These are phyloP conservation scores for Carassius auratus DNA, from an alignment of 2,113 vertebrate genomes.

Conservation along the genomic window DNA sequence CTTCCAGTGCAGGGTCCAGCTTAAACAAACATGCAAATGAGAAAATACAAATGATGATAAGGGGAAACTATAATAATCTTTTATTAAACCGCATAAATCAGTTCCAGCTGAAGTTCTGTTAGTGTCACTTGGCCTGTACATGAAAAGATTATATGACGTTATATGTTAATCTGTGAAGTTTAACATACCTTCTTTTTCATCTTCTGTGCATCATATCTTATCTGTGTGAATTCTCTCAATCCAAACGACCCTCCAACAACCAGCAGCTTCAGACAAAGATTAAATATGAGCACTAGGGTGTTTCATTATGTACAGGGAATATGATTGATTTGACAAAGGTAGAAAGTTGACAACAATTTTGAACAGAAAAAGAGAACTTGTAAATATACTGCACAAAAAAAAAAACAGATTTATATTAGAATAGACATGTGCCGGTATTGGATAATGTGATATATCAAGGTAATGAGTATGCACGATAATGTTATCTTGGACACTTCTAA, in stretches of 20 bases:
- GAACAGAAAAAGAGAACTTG: neutral
- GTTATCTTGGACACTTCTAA: too few relatives aligned
- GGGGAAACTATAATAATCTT: neutral
- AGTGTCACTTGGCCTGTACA: neutral
- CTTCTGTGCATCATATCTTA: constrained; percentile 89
- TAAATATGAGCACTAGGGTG: neutral
- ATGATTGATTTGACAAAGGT: neutral
- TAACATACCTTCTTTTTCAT: constrained; percentile 79
- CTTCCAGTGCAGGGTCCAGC: constrained; percentile 83
- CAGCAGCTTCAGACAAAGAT: constrained; percentile 80
- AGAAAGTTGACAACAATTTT: neutral
- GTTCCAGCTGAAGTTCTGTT: neutral
- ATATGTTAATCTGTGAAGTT: too few relatives aligned
- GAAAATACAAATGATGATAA: constrained; percentile 1
- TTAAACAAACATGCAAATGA: constrained; percentile 64
- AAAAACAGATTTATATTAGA: too few relatives aligned
- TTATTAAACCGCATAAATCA: neutral
- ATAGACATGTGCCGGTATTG: too few relatives aligned
- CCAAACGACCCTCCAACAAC: constrained; percentile 93
- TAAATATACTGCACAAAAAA: too few relatives aligned
- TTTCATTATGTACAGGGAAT: neutral
- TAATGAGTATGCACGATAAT: too few relatives aligned
- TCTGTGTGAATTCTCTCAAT: constrained; percentile 90
- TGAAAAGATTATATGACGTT: neutral
- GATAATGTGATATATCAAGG: too few relatives aligned